These are phyloP conservation scores for Mesorhabditis spiculigera DNA, from an alignment of 2,888 invertebrate genomes.

Conservation along the genomic window DNA sequence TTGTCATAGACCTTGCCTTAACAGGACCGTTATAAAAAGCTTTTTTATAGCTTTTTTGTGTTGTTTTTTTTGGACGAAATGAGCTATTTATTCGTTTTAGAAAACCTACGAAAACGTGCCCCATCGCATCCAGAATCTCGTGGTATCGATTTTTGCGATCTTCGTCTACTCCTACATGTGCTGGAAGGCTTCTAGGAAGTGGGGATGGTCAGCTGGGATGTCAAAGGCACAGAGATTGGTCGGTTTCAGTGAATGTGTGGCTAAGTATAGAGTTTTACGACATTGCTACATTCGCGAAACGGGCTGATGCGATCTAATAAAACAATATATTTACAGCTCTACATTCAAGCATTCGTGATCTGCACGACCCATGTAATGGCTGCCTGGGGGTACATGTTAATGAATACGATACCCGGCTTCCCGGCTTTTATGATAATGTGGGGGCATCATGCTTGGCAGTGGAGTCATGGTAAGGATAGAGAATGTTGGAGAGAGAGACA, in stretches of 20 bases:
- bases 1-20: background rate
- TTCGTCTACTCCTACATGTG: slow-evolving; percentile 6
- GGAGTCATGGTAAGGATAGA: slow-evolving; percentile 4
- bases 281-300: background rate
- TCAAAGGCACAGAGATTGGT: slow-evolving; percentile 3
- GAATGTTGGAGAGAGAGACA: too few relatives aligned
- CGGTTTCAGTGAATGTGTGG: background rate
- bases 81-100: too few relatives aligned
- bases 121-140: background rate
- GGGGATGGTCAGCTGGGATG: slow-evolving; percentile 3
- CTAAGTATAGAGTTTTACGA: background rate
- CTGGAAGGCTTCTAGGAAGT: background rate
- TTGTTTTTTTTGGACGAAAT: too few relatives aligned
- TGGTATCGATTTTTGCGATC: background rate
- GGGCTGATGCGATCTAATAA: too few relatives aligned
- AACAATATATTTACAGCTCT: background rate
- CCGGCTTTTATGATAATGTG: background rate
- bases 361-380: background rate
- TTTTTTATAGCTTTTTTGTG: too few relatives aligned
- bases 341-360: background rate
- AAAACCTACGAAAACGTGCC: background rate
- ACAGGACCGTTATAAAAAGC: background rate
- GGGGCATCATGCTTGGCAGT: background rate
- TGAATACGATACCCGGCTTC: background rate
- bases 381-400: background rate